phyloP scores from a whole-genome alignment of 2,113 vertebrate species.

The Alces alces region DNA sequence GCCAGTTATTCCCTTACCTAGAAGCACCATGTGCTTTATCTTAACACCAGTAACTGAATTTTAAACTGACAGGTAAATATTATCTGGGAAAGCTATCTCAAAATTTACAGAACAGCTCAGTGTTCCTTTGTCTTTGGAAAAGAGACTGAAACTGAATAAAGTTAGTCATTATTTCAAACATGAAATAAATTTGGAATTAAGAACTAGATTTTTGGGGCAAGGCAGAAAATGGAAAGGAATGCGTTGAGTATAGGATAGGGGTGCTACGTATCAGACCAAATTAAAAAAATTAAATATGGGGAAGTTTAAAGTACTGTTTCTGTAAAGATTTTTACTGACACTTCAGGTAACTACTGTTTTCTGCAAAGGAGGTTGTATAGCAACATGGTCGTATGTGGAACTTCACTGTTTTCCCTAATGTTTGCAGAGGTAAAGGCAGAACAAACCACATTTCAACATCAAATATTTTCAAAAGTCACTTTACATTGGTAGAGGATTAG shows the following conservation, averaged over 20 bases:
- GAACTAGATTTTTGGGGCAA: background rate
- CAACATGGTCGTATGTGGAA: background rate
- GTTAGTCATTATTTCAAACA: background rate
- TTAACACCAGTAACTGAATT: background rate
- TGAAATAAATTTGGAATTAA: background rate
- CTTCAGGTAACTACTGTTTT: background rate
- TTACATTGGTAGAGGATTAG: background rate
- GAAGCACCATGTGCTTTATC: background rate
- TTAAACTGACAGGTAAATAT: background rate
- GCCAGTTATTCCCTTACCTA: background rate
- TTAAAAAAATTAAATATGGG: background rate
- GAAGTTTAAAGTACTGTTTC: background rate
- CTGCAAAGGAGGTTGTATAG: background rate
- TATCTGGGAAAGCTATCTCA: background rate
- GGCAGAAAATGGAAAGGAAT: background rate
- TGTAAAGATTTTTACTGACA: background rate
- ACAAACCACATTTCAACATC: background rate
- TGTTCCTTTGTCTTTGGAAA: slow-evolving; percentile 15
- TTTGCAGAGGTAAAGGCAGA: background rate
- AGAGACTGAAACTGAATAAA: background rate
- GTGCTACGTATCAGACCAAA: background rate
- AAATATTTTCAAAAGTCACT: background rate
- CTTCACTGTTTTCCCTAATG: background rate
- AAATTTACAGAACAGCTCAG: background rate
- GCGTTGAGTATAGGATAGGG: background rate